Evolutionary conservation across 1,140 invertebrate species (phyloP).

Genomic region (Cataglyphis hispanica): DNA sequence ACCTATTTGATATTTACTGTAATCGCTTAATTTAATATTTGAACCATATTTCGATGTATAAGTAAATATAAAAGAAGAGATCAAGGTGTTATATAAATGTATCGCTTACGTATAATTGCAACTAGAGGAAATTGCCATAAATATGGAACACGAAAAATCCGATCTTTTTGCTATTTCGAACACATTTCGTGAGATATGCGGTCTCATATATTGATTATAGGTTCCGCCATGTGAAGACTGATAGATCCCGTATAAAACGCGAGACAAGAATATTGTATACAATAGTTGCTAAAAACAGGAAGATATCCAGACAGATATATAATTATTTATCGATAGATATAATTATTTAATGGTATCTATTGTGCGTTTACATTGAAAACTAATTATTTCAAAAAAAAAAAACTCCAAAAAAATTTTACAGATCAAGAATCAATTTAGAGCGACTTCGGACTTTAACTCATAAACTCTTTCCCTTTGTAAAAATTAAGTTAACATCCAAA

Average conservation of each 20-base stretch:
- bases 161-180: constrained; percentile 56
- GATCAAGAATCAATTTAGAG: constrained; percentile 28
- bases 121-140: constrained; percentile 36
- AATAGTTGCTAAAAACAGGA: constrained; percentile 54
- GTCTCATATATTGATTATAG: constrained; percentile 68
- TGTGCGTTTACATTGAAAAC: constrained; percentile 25
- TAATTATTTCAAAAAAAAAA: constrained; percentile 28
- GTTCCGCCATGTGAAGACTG: constrained; percentile 78
- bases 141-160: constrained; percentile 1
- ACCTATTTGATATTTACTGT: constrained; percentile 12
- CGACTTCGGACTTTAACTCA: neutral
- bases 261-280: constrained; percentile 42
- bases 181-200: constrained; percentile 57
- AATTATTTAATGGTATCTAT: constrained; percentile 43
- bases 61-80: constrained; percentile 65
- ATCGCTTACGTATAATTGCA: constrained; percentile 54
- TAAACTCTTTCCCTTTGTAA: constrained; percentile 36
- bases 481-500: neutral
- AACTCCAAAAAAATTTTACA: neutral
- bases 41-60: constrained; percentile 41
- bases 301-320: constrained; percentile 30
- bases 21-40: constrained; percentile 17
- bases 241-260: constrained; percentile 67
- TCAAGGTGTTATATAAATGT: constrained; percentile 22
- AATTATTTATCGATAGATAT: constrained; percentile 44